Evolutionary conservation across 2,797 vertebrate genomes (phyloP), one percentile per base, ranked within the genome.

Genomic region (Benthosema pterotum): DNA sequence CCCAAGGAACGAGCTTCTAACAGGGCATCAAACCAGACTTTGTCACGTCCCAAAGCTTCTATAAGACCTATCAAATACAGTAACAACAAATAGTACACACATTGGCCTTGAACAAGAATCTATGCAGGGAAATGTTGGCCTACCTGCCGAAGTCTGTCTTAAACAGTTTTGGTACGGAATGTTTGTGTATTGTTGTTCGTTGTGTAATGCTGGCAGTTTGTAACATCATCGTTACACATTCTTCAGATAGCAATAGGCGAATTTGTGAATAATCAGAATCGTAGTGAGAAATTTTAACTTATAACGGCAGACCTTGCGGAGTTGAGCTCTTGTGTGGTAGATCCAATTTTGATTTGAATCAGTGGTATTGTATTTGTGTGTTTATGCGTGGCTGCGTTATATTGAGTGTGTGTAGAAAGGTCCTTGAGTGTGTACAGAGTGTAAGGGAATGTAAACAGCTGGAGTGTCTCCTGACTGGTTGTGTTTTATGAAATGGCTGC

Each of bases 361-460:
- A 70, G 68, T 55, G 51, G 38, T 32, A 9, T 42, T 64, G 52
- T 65, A 5, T 67, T 54, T 57, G 67, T 69, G 8, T 56, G 16
- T 54, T 18, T 52, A 28, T 28, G 19, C 71, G 12, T 52, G 50
- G 22, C 3, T 28, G 28, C 15, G 11, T 22, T 25, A 38, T 22
- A 9, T 61, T 67, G 22, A 1, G 61, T 63, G 54, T 19, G n/a
- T 66, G 57, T 52, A n/a, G n/a, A n/a, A n/a, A n/a, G n/a, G n/a
- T n/a, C n/a, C n/a, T n/a, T n/a, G n/a, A n/a, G 68, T 52, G 60
- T 32, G 53, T 74, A 45, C 52, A 68, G 55, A 63, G 53, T 81
- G 67, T 43, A 60, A 59, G 60, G 78, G 86, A 90, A 90, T 90
- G 88, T 88, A 87, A 91, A 92, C 90, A 91, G 51, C 78, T 73